Conservation (phyloP, 2,888 invertebrate species). For the Hypomecis atomaria region DNA sequence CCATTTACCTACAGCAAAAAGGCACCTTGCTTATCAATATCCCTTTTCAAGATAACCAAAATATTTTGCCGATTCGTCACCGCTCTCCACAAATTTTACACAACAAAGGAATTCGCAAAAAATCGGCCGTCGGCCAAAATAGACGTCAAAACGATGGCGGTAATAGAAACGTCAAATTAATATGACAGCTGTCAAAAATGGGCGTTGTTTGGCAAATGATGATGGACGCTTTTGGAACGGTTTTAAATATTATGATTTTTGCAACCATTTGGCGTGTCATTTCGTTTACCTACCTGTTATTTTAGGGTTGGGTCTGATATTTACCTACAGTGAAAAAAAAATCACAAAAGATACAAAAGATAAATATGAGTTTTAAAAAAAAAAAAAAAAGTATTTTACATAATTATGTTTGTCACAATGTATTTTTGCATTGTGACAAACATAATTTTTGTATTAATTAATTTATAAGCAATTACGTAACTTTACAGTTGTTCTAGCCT, state of each 20-base stretch:
- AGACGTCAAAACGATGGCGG: conserved; percentile 51
- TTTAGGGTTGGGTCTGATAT: conserved; percentile 7
- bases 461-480: no score
- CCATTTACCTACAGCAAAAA: conserved; percentile 33
- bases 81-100: conserved; percentile 35
- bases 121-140: conserved; percentile 49
- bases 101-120: conserved; percentile 43
- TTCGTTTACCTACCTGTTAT: conserved; percentile 47
- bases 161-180: conserved; percentile 72
- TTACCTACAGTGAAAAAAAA: no score
- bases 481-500: no score
- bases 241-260: conserved; percentile 60
- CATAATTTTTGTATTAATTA: no score
- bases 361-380: no score
- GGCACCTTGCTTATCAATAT: conserved; percentile 48
- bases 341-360: no score
- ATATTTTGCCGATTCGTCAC: conserved; percentile 56
- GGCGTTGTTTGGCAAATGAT: conserved; percentile 69
- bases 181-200: conserved; percentile 78
- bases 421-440: no score
- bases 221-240: conserved; percentile 55
- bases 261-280: conserved; percentile 46
- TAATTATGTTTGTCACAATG: no score
- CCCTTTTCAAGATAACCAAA: conserved; percentile 48
- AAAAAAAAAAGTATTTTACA: no score